Percentiles rank a stretch among this genome's conserved stretches.
These are phyloP conservation scores for Ametastegia equiseti DNA, from an alignment of 2,888 invertebrate genomes.

Conservation along the genomic window DNA sequence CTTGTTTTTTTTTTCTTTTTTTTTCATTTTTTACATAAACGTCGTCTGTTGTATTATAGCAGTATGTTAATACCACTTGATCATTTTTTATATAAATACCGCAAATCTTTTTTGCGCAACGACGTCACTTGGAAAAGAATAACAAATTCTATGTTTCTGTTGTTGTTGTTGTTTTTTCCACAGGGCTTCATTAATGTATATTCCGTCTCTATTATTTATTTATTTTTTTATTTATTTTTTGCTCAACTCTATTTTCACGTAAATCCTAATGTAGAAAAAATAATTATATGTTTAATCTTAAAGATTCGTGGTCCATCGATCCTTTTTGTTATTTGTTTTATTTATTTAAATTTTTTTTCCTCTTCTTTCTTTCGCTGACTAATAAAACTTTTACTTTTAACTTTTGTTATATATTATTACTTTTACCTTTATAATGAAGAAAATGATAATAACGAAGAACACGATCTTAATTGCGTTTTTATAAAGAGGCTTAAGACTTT, in stretches of 20 bases:
- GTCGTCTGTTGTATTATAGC: too few species aligned
- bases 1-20: neutral
- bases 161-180: neutral
- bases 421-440: conserved; percentile 18
- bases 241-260: conserved; percentile 51
- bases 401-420: neutral
- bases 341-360: neutral
- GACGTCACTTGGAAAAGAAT: conserved; percentile 20
- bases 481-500: neutral
- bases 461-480: neutral
- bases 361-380: neutral
- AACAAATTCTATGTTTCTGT: neutral
- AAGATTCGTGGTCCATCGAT: conserved; percentile 67
- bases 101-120: neutral
- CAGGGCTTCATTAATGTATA: conserved; percentile 33
- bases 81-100: neutral
- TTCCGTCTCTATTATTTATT: neutral
- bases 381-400: neutral
- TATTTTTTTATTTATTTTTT: neutral
- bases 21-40: too few species aligned
- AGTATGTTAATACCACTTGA: too few species aligned
- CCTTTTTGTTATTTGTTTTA: conserved; percentile 53
- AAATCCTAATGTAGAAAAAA: conserved; percentile 68
- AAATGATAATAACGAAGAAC: neutral
- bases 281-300: conserved; percentile 63